Evolutionary conservation across 2,113 vertebrate species (phyloP), one percentile per base, ranked within the genome.

Genomic region (Ginglymostoma cirratum): DNA sequence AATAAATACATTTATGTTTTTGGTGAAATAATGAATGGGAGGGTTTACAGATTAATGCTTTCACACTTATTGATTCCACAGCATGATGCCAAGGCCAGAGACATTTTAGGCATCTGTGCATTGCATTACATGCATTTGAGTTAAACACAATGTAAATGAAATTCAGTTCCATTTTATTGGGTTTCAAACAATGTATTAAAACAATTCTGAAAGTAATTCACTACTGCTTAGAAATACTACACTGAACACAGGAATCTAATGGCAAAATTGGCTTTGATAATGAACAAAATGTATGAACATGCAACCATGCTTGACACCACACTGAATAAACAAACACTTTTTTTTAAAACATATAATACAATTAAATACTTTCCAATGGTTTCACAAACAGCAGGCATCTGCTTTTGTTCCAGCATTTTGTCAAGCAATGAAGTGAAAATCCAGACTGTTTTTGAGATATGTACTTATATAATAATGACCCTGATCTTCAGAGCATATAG

Each of bases 261-360:
- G 69, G 94, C 69, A 95, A 95, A 95, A 72, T 67, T 52, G 67
- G 94, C 94, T 95, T 95, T 70, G 94, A 72, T 70, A 95, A 95
- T 52, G 45, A 95, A 95, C 45, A 95, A 95, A 95, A 72, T 94
- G 66, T 95, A 95, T 52, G 94, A 95, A 95, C 94, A 95, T 95
- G 94, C 94, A 95, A 76, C 69, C 94, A 95, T 95, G 94, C 94
- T 45, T 72, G 69, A 95, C 69, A 95, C 23, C 94, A 95, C 94
- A 72, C 24, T 70, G 66, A 72, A 95, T 76, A 45, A 94, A 67
- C 69, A 48, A 72, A 70, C 24, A 70, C 42, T 48, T 95, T 72
- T 48, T 15, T 76, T 24, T n/a, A n/a, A n/a, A 30, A 95, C 42
- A 70, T 72, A 95, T 72, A 95, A 95, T 70, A 95, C 94, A 95